Percentiles rank a stretch among this genome's conserved stretches.
phyloP scores from a whole-genome alignment of 1,140 invertebrate species.

The Drosophila repleta region DNA sequence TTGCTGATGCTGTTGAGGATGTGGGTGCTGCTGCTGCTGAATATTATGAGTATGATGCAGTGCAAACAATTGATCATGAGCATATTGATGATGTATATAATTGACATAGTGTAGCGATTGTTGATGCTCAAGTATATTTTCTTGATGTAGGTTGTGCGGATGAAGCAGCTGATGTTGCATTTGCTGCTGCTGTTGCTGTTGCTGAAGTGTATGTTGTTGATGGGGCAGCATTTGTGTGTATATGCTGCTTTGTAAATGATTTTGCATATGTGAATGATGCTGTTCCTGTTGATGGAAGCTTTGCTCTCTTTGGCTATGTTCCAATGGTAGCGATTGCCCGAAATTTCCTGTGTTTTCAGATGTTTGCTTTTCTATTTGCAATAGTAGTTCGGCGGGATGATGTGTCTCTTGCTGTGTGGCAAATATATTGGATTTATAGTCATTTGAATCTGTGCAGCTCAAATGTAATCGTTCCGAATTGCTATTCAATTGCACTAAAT shows the following conservation, averaged over 20 bases:
- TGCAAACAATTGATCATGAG: slow-evolving; percentile 58
- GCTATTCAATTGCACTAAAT: background rate
- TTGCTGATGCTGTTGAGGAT: slow-evolving; percentile 31
- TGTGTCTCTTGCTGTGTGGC: slow-evolving; percentile 25
- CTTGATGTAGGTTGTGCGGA: slow-evolving; percentile 54
- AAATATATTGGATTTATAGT: slow-evolving; percentile 30
- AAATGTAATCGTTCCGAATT: slow-evolving; percentile 30
- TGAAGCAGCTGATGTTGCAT: slow-evolving; percentile 63
- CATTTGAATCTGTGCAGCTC: slow-evolving; percentile 10
- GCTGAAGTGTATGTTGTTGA: slow-evolving; percentile 64
- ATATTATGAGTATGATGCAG: slow-evolving; percentile 39
- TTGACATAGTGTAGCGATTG: slow-evolving; percentile 54
- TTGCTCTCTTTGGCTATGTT: slow-evolving; percentile 37
- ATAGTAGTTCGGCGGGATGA: slow-evolving; percentile 47
- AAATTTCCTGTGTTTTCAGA: slow-evolving; percentile 19
- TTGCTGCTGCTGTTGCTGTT: slow-evolving; percentile 45
- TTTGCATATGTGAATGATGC: slow-evolving; percentile 61
- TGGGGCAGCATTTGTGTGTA: slow-evolving; percentile 60
- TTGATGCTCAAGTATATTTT: slow-evolving; percentile 48
- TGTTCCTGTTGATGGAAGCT: slow-evolving; percentile 44
- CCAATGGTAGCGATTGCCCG: slow-evolving; percentile 40
- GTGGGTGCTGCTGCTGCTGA: slow-evolving; percentile 40
- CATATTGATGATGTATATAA: slow-evolving; percentile 54
- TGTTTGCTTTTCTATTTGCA: slow-evolving; percentile 62
- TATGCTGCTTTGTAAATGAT: slow-evolving; percentile 51